Evolutionary conservation across 1,140 invertebrate species (phyloP).

Genomic region (Drosophila cardini): DNA sequence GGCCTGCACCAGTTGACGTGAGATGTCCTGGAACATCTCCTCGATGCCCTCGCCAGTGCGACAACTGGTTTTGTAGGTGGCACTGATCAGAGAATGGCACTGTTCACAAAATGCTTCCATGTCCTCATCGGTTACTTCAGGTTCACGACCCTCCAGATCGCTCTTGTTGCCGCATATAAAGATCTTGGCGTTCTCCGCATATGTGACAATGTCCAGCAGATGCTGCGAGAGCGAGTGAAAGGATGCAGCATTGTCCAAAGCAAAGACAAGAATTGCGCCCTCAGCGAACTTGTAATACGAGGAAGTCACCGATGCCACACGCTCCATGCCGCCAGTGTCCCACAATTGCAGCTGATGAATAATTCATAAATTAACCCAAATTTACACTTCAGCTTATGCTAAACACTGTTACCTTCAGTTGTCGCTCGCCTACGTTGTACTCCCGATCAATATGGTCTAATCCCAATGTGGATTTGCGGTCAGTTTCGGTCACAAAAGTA

Average conservation of each 20-base stretch:
- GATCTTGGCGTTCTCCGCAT: slow-evolving; percentile 97
- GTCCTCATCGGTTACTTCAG: slow-evolving; percentile 92
- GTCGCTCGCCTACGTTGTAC: slow-evolving; percentile 90
- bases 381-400: not conserved
- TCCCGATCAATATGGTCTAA: slow-evolving; percentile 95
- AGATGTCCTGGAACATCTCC: slow-evolving; percentile 96
- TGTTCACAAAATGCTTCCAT: slow-evolving; percentile 97
- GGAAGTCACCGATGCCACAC: slow-evolving; percentile 96
- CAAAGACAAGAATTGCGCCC: slow-evolving; percentile 95
- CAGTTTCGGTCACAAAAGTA: slow-evolving; percentile 91
- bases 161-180: slow-evolving; percentile 96
- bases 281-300: slow-evolving; percentile 97
- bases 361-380: not conserved
- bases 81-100: slow-evolving; percentile 95
- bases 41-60: slow-evolving; percentile 94
- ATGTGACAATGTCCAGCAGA: slow-evolving; percentile 94
- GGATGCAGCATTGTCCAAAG: slow-evolving; percentile 94
- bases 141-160: slow-evolving; percentile 90
- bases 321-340: slow-evolving; percentile 97
- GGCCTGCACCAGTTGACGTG: slow-evolving; percentile 90
- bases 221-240: slow-evolving; percentile 97
- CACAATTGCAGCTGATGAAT: slow-evolving; percentile 92
- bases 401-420: slow-evolving; percentile 89
- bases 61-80: slow-evolving; percentile 95
- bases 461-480: slow-evolving; percentile 94